These are phyloP conservation scores for Sebastes variabilis DNA, from an alignment of 2,797 vertebrate genomes.

Conservation along the genomic window DNA sequence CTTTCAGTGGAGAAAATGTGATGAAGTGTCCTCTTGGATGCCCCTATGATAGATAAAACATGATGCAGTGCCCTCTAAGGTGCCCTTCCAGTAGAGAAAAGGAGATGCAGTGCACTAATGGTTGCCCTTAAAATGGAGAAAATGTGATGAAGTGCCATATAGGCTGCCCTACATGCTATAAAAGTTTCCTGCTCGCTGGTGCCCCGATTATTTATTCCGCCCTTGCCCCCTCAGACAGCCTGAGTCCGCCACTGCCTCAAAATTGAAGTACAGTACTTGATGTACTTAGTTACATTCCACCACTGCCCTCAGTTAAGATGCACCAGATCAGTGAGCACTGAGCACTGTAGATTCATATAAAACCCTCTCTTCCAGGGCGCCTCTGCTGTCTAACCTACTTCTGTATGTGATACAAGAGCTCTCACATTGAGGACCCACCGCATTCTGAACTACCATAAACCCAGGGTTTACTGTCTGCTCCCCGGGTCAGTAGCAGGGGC, in stretches of 20 bases:
- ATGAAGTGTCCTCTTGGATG: rapidly evolving
- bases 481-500: slow-evolving; percentile 76
- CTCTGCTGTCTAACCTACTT: slow-evolving; percentile 49
- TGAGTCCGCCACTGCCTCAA: not conserved
- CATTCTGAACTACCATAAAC: slow-evolving; percentile 72
- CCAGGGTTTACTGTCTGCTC: slow-evolving; percentile 67
- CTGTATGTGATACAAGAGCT: slow-evolving; percentile 47
- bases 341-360: not conserved
- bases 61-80: too few relatives aligned
- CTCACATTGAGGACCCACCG: slow-evolving; percentile 66
- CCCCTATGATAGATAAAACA: too few relatives aligned
- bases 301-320: not conserved
- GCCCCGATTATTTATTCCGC: too few relatives aligned
- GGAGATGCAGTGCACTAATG: too few relatives aligned
- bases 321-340: not conserved
- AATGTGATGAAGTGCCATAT: too few relatives aligned
- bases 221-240: too few relatives aligned
- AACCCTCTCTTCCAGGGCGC: not conserved
- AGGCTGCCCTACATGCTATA: too few relatives aligned
- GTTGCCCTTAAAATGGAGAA: too few relatives aligned
- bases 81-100: too few relatives aligned
- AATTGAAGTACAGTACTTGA: not conserved
- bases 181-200: too few relatives aligned
- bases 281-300: not conserved
- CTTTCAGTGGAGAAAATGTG: too few relatives aligned